Percentiles rank a stretch among this genome's conserved stretches.
These are phyloP conservation scores for Romanogobio albipinnatus DNA, from an alignment of 2,113 vertebrate genomes.

Conservation along the genomic window DNA sequence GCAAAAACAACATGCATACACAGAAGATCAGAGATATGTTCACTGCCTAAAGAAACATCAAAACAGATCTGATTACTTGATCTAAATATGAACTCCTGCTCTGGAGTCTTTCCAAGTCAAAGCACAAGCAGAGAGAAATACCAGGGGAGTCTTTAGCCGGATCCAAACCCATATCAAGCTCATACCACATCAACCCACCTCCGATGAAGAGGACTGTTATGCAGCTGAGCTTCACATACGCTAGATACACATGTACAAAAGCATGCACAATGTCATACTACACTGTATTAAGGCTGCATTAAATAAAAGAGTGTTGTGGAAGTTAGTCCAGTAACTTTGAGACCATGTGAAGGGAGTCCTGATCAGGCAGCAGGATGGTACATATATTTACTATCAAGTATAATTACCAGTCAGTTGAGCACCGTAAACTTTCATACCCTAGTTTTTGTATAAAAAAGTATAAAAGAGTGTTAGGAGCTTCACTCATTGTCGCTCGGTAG, in stretches of 20 bases:
- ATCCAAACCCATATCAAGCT: slow-evolving; percentile 11
- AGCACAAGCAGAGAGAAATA: not conserved
- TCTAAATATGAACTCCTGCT: slow-evolving; percentile 31
- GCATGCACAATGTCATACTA: not conserved
- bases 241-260: not conserved
- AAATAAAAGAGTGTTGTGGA: not conserved
- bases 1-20: slow-evolving; percentile 19
- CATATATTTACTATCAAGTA: no score
- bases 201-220: not conserved
- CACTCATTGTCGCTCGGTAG: no score
- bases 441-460: no score
- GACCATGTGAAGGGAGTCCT: no score
- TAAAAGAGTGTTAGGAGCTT: no score
- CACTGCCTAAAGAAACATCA: slow-evolving; percentile 19
- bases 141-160: slow-evolving; percentile 2
- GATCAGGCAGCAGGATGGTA: no score
- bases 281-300: not conserved
- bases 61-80: slow-evolving; percentile 31
- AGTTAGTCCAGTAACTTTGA: not conserved
- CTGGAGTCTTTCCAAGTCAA: slow-evolving; percentile 21
- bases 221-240: not conserved
- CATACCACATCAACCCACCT: not conserved
- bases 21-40: slow-evolving; percentile 9
- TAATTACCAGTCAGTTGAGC: no score
- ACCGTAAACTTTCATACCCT: no score